Base-by-base conservation (phyloP, 2,113 vertebrate species). In the Trematocara marginatum region DNA sequence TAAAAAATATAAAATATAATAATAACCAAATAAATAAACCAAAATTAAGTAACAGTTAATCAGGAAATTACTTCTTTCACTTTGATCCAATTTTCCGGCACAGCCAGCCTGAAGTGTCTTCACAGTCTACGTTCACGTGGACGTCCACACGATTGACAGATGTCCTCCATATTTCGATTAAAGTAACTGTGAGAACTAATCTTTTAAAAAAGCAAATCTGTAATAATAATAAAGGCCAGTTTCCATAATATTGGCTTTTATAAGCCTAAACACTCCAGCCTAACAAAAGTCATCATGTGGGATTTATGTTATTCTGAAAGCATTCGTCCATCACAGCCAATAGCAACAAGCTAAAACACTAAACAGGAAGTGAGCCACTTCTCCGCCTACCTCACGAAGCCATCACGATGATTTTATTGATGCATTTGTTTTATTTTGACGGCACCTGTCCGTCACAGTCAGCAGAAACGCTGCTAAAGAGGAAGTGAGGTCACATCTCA, bases 351-450 rank as follows among this genome's bases (percentile, higher is more conserved):
- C 7, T 11, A 2, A 7, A 16, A 35, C 35, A 42, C 20, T 69
- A 69, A 69, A 42, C 64, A 69, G 64, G 64, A 69, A 69, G 64
- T 42, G n/a, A 69, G n/a, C 64, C 64, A 42, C 31, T 23, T 23
- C 23, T 23, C 23, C 23, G 0, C 16, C 5, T 1, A 3, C 8
- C 31, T 61, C 31, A 6, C 26, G 9, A 16, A 31, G 56, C 56
- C 7, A 0, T 31, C 7, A 0, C 8, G 1, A 35, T 35, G 31
- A 64, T 6, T 64, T n/a, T 64, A n/a, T 6, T 61, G 59, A 64
- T 61, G 15, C 0, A 35, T 0, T 61, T 0, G 57, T 61, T 0
- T 61, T 38, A 35, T 66, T 20, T 0, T 66, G 34, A 20, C 3
- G 34, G 61, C 34, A 66, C 34, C 10, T 40, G 61, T 12, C 4